A percentile compares a stretch with the other conserved stretches of the same genome.
Conservation (phyloP, 2,113 vertebrate species). For the Jaculus jaculus region DNA sequence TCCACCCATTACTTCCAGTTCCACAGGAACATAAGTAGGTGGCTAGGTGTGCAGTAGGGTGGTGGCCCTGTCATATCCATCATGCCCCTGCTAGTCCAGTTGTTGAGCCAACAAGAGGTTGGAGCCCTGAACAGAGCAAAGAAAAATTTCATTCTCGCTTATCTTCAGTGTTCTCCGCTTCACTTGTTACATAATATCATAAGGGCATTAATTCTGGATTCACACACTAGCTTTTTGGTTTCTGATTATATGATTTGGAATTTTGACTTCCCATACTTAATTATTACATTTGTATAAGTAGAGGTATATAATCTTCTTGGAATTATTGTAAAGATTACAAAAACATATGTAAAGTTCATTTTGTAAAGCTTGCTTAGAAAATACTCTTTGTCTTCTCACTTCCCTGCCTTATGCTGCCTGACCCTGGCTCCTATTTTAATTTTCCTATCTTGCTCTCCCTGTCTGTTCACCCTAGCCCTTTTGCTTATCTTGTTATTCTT, state of each 20-base stretch:
- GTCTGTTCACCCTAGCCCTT: background rate
- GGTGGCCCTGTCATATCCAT: slow-evolving; percentile 51
- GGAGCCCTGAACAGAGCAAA: background rate
- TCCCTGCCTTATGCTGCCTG: background rate
- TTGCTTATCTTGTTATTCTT: background rate
- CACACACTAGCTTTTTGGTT: background rate
- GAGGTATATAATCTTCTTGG: background rate
- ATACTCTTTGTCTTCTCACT: background rate
- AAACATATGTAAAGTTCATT: background rate
- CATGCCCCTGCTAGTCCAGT: slow-evolving; percentile 55
- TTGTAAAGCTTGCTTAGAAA: background rate
- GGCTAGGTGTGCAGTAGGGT: slow-evolving; percentile 57
- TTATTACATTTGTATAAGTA: slow-evolving; percentile 10
- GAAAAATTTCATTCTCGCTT: background rate
- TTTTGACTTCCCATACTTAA: background rate
- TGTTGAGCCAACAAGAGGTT: slow-evolving; percentile 56
- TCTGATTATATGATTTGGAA: background rate
- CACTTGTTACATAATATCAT: background rate
- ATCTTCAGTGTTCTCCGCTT: background rate
- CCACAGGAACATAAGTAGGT: slow-evolving; percentile 63
- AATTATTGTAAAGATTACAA: background rate
- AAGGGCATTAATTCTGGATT: slow-evolving; percentile 9
- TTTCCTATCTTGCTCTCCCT: background rate
- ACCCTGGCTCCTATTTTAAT: background rate
- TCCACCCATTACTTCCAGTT: slow-evolving; percentile 75